A percentile compares a stretch with the other conserved stretches of the same genome.
phyloP scores from a whole-genome alignment of 2,113 vertebrate species.

The Eptesicus fuscus region DNA sequence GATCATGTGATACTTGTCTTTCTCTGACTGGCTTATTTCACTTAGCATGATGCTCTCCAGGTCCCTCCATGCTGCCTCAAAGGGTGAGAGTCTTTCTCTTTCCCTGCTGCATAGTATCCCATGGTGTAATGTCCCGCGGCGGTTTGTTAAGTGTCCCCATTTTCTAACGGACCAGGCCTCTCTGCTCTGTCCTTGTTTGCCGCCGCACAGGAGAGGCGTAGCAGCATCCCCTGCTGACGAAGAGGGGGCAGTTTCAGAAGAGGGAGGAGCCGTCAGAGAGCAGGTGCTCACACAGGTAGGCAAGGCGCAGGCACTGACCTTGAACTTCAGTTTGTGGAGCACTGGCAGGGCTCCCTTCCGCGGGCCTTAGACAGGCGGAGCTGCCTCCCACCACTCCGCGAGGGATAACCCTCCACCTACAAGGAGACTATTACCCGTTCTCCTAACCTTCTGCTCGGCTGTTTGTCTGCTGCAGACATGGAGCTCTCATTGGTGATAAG shows the following conservation, averaged over 20 bases:
- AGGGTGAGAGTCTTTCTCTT: too few relatives aligned
- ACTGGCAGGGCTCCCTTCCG: neutral
- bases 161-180: neutral
- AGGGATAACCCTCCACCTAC: neutral
- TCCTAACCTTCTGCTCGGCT: neutral
- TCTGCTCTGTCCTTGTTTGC: neutral
- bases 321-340: neutral
- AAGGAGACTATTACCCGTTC: neutral
- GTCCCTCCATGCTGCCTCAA: too few relatives aligned
- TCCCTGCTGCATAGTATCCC: too few relatives aligned
- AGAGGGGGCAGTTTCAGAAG: too few relatives aligned
- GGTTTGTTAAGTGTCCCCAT: neutral
- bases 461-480: neutral
- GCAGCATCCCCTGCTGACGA: too few relatives aligned
- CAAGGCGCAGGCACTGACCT: neutral
- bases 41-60: too few relatives aligned
- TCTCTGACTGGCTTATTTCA: too few relatives aligned
- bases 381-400: neutral
- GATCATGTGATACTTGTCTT: too few relatives aligned
- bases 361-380: neutral
- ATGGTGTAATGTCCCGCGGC: too few relatives aligned
- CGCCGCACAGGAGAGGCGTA: too few relatives aligned
- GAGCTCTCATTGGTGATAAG: neutral
- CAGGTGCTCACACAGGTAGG: neutral
- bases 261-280: neutral